Conservation (phyloP, 2,888 invertebrate species). For the Watsonalla binaria region DNA sequence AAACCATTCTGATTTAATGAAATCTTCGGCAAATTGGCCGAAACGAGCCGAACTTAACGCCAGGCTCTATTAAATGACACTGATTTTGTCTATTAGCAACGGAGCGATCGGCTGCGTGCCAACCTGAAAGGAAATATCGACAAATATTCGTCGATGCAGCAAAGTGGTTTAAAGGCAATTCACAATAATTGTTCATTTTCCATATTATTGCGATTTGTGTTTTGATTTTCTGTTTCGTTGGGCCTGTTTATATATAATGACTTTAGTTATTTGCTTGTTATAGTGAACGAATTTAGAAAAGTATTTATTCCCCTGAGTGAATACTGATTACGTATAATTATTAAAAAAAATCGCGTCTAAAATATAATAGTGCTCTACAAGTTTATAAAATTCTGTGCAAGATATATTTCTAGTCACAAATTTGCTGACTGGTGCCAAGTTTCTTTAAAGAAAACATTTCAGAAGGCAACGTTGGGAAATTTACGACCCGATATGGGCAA, state of each 20-base stretch:
- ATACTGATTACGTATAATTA: no score
- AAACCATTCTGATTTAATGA: no score
- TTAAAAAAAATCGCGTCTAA: not conserved
- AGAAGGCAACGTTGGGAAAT: conserved; percentile 8
- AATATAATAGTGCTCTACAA: not conserved
- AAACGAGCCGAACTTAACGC: no score
- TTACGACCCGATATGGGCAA: conserved; percentile 14
- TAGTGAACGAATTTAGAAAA: no score
- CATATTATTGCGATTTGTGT: not conserved
- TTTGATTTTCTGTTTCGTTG: not conserved
- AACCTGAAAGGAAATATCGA: not conserved
- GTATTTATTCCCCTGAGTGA: no score
- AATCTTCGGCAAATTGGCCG: no score
- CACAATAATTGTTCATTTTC: not conserved
- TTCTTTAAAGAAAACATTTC: conserved; percentile 10
- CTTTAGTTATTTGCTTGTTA: no score
- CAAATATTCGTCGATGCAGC: not conserved
- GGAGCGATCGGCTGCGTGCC: not conserved
- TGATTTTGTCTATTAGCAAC: not conserved
- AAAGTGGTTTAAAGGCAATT: not conserved
- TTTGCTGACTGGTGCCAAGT: conserved; percentile 6
- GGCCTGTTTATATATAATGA: no score
- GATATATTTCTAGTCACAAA: not conserved
- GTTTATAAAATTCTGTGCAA: not conserved
- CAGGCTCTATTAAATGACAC: not conserved